Evolutionary conservation across 2,888 invertebrate genomes (phyloP).

Genomic region (Uropetala carovei): DNA sequence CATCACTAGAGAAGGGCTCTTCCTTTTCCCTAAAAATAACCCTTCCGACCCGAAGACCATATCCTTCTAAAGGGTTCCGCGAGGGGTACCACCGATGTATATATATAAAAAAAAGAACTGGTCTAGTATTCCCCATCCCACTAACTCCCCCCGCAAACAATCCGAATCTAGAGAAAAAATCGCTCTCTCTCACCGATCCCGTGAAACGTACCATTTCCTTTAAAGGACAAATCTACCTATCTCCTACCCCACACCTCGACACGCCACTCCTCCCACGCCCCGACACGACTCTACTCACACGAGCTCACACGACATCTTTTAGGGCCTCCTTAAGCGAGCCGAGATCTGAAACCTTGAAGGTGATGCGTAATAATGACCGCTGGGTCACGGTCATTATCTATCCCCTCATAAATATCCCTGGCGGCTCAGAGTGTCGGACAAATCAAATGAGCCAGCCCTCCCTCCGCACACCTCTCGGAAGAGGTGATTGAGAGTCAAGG

Average conservation of each 20-base stretch:
- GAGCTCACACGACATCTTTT: slow-evolving; percentile 22
- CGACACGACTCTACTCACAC: too few relatives aligned
- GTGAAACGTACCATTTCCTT: neutral
- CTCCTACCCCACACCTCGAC: neutral
- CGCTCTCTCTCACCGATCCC: too few relatives aligned
- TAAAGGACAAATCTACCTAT: neutral
- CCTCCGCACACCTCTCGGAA: slow-evolving; percentile 1
- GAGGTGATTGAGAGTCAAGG: slow-evolving; percentile 27
- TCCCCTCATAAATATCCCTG: slow-evolving; percentile 17
- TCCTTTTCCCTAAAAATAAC: neutral
- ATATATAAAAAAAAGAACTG: too few relatives aligned
- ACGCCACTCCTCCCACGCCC: too few relatives aligned
- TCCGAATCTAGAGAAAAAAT: too few relatives aligned
- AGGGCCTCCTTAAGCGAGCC: slow-evolving; percentile 11
- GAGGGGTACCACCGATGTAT: too few relatives aligned
- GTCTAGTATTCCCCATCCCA: too few relatives aligned
- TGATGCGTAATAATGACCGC: slow-evolving; percentile 27
- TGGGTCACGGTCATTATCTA: slow-evolving; percentile 11
- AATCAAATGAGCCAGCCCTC: slow-evolving; percentile 17
- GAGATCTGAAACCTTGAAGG: slow-evolving; percentile 16
- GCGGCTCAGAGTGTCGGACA: slow-evolving; percentile 15
- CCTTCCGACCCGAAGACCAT: slow-evolving; percentile 7
- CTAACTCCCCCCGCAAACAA: too few relatives aligned
- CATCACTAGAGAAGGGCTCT: neutral
- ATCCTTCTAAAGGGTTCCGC: neutral